Conservation (phyloP, 2,888 invertebrate species). For the Drosophila ezoana region DNA sequence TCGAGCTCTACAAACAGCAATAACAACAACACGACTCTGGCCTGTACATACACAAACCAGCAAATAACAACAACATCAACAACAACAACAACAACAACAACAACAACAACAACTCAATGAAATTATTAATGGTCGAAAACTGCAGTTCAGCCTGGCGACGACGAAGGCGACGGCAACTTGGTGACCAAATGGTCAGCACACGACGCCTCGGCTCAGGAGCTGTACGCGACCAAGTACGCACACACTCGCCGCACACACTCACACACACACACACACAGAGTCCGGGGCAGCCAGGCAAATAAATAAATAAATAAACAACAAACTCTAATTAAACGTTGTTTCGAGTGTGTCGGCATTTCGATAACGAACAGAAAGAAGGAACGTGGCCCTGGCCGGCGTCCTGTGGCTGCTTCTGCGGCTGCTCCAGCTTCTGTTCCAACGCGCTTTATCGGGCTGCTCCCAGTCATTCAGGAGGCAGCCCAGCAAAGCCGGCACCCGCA, state of each 20-base stretch:
- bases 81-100: conserved; percentile 27
- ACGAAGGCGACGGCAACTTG: conserved; percentile 23
- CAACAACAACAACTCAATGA: conserved; percentile 60
- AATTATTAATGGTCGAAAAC: conserved; percentile 74
- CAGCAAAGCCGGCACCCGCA: neutral
- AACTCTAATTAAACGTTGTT: conserved; percentile 77
- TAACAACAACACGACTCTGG: conserved; percentile 19
- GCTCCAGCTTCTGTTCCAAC: conserved; percentile 18
- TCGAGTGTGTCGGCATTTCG: conserved; percentile 62
- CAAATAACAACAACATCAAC: conserved; percentile 15
- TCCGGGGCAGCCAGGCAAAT: conserved; percentile 32
- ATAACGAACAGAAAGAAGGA: conserved; percentile 49
- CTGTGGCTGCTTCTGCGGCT: conserved; percentile 9
- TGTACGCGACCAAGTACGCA: conserved; percentile 7
- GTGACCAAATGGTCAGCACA: conserved; percentile 45
- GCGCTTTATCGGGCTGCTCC: conserved; percentile 33
- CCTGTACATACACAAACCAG: conserved; percentile 7
- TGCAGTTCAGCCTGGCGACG: conserved; percentile 44
- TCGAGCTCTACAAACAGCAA: conserved; percentile 42
- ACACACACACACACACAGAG: conserved; percentile 4
- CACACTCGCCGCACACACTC: conserved; percentile 12
- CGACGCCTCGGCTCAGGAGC: conserved; percentile 31
- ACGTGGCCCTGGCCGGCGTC: conserved; percentile 16
- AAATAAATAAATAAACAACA: conserved; percentile 75
- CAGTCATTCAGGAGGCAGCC: conserved; percentile 2